Conservation (phyloP, 2,113 vertebrate species). For the Coturnix japonica region DNA sequence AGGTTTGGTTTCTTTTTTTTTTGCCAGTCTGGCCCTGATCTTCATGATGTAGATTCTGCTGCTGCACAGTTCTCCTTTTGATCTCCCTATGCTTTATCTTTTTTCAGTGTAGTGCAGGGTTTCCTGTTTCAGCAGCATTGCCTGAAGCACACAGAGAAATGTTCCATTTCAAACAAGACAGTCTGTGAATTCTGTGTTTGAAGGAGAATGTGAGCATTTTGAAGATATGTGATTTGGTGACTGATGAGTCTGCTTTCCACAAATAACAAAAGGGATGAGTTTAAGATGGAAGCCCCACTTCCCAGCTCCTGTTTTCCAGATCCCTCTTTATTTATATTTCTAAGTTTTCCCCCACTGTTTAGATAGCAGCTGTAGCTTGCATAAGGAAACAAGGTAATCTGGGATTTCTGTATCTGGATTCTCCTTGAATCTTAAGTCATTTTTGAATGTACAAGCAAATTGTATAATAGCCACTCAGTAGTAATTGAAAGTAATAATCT, state of each 20-base stretch:
- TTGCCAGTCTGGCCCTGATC: slow-evolving; percentile 1
- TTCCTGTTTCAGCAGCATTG: not conserved
- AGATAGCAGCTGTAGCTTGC: not conserved
- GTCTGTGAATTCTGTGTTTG: slow-evolving; percentile 6
- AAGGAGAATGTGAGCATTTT: not conserved
- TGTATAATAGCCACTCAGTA: not conserved
- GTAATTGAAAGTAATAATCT: not conserved
- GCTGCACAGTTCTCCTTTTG: slow-evolving; percentile 54
- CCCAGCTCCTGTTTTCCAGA: not conserved
- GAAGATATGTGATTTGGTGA: not conserved
- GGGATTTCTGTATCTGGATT: not conserved
- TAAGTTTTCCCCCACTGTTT: not conserved
- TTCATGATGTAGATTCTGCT: slow-evolving; percentile 27
- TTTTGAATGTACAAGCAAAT: not conserved
- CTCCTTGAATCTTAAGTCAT: not conserved
- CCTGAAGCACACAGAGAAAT: not conserved
- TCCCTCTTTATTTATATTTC: not conserved
- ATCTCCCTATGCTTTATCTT: slow-evolving; percentile 47
- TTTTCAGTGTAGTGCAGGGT: slow-evolving; percentile 2
- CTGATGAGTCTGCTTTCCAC: not conserved
- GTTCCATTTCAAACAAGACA: not conserved
- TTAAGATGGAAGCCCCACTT: not conserved
- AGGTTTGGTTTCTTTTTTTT: not conserved
- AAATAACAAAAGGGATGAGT: not conserved
- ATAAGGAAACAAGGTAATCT: not conserved